These are phyloP conservation scores for Anser cygnoides DNA, from an alignment of 2,113 vertebrate species.

Conservation along the genomic window DNA sequence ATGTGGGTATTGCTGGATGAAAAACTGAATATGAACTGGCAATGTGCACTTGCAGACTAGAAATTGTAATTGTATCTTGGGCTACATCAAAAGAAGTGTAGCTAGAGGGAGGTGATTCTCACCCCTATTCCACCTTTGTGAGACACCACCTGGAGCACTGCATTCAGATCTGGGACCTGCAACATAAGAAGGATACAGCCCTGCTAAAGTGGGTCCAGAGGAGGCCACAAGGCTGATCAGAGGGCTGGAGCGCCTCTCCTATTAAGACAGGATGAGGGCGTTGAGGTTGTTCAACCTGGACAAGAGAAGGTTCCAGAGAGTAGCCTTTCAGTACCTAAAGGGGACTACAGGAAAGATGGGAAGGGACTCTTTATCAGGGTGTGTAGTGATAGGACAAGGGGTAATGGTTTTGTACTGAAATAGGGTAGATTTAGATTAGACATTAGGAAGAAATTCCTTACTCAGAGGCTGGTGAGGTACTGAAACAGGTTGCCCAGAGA, in stretches of 20 bases:
- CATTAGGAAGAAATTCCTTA: too few relatives aligned
- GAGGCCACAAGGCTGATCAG: too few relatives aligned
- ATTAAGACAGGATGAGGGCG: too few relatives aligned
- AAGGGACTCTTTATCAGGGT: too few relatives aligned
- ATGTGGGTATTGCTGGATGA: not conserved
- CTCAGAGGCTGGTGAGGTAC: not conserved
- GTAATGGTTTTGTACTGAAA: too few relatives aligned
- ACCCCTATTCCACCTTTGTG: not conserved
- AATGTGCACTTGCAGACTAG: not conserved
- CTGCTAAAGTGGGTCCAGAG: not conserved
- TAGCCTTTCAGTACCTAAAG: too few relatives aligned
- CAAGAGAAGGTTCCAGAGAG: too few relatives aligned
- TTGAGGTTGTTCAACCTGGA: too few relatives aligned
- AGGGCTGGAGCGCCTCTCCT: too few relatives aligned
- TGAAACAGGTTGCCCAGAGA: not conserved
- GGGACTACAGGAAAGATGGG: too few relatives aligned
- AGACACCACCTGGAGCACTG: not conserved
- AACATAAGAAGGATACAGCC: not conserved
- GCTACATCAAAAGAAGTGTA: not conserved
- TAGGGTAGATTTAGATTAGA: too few relatives aligned
- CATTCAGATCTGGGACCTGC: not conserved
- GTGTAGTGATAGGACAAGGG: too few relatives aligned
- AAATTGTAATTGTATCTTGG: not conserved
- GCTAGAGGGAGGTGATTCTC: not conserved
- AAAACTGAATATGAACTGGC: not conserved